Percentiles rank a stretch among this genome's conserved stretches.
Conservation (phyloP, 2,888 invertebrate genomes). For the Poecilobothrus nobilitatus region DNA sequence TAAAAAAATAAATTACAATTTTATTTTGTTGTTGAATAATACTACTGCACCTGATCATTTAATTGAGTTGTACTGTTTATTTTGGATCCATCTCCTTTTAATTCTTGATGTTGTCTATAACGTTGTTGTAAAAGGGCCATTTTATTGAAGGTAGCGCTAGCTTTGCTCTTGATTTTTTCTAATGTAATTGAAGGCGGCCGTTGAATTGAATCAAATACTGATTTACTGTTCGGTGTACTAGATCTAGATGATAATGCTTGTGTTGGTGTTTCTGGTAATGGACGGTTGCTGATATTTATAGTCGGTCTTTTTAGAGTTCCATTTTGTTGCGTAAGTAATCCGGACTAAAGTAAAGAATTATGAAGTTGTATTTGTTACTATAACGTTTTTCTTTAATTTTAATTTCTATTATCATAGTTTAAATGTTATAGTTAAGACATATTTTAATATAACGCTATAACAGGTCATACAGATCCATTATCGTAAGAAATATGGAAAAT, state of each 20-base stretch:
- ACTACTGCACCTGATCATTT: slow-evolving; percentile 31
- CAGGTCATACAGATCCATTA: no score
- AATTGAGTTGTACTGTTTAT: slow-evolving; percentile 27
- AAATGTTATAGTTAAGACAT: no score
- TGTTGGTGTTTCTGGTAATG: slow-evolving; percentile 50
- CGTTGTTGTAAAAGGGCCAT: slow-evolving; percentile 48
- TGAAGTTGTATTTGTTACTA: slow-evolving; percentile 25
- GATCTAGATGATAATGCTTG: slow-evolving; percentile 35
- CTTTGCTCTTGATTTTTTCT: slow-evolving; percentile 43
- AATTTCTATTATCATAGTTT: no score
- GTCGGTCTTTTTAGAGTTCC: slow-evolving; percentile 29
- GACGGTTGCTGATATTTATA: slow-evolving; percentile 40
- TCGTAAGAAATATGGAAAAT: slow-evolving; percentile 5
- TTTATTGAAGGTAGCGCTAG: slow-evolving; percentile 41
- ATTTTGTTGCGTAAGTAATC: slow-evolving; percentile 31
- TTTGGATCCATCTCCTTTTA: slow-evolving; percentile 37
- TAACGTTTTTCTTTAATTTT: background rate
- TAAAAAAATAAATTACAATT: background rate
- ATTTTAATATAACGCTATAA: no score
- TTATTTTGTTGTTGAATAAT: background rate
- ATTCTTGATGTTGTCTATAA: slow-evolving; percentile 51
- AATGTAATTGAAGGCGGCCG: slow-evolving; percentile 42
- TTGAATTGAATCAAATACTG: slow-evolving; percentile 41
- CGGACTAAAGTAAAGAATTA: slow-evolving; percentile 30
- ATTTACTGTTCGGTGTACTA: slow-evolving; percentile 35